phyloP scores from a whole-genome alignment of 2,888 invertebrate species.

The Calephelis perditalis region DNA sequence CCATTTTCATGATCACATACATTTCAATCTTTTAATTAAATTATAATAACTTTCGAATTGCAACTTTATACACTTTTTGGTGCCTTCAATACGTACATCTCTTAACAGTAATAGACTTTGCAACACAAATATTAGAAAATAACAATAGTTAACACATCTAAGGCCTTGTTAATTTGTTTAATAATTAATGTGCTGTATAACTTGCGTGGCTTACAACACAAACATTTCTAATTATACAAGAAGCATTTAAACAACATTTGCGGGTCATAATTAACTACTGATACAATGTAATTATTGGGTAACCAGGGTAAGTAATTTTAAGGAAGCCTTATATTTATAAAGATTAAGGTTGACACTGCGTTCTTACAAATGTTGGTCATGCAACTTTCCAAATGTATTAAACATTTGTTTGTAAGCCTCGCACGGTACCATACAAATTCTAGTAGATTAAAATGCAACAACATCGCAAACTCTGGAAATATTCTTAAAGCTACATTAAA shows the following conservation, averaged over 20 bases:
- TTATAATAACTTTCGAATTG: slow-evolving; percentile 61
- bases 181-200: background rate
- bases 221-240: background rate
- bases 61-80: slow-evolving; percentile 32
- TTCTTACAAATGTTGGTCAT: no score
- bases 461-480: slow-evolving; percentile 20
- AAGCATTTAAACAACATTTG: no score
- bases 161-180: slow-evolving; percentile 44
- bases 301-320: no score
- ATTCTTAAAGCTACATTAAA: slow-evolving; percentile 17
- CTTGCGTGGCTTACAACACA: background rate
- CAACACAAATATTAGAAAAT: slow-evolving; percentile 41
- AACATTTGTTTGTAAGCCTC: background rate
- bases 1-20: slow-evolving; percentile 37
- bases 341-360: no score
- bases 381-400: background rate
- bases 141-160: slow-evolving; percentile 61
- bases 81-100: slow-evolving; percentile 23
- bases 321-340: no score
- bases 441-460: slow-evolving; percentile 8
- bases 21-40: slow-evolving; percentile 48
- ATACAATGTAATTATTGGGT: no score
- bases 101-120: slow-evolving; percentile 54
- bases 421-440: background rate
- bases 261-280: no score